phyloP scores from a whole-genome alignment of 2,797 vertebrate species.

The Channallabes apus region DNA sequence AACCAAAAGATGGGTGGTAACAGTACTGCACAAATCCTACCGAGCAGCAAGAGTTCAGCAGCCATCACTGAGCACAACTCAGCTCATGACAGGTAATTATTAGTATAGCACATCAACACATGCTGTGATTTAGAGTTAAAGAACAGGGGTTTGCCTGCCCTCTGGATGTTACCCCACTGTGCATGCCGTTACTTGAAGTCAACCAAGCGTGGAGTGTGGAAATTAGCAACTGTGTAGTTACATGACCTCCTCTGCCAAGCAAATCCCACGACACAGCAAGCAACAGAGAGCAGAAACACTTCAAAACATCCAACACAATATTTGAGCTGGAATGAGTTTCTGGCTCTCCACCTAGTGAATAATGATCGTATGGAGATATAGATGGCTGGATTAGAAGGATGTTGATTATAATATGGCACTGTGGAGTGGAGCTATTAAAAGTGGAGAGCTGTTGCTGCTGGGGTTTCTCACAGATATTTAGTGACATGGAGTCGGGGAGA shows the following conservation, averaged over 20 bases:
- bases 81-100: conserved; percentile 54
- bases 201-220: conserved; percentile 70
- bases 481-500: conserved; percentile 56
- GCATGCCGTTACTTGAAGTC: conserved; percentile 76
- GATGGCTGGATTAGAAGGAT: conserved; percentile 49
- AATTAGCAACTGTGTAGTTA: conserved; percentile 69
- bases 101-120: conserved; percentile 56
- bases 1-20: not conserved
- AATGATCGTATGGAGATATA: conserved; percentile 52
- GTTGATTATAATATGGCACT: conserved; percentile 54
- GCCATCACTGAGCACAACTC: conserved; percentile 33
- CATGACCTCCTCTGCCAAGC: conserved; percentile 68
- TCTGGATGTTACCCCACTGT: conserved; percentile 69
- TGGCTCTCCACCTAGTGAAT: conserved; percentile 42
- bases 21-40: not conserved
- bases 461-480: conserved; percentile 70
- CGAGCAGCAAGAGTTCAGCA: conserved; percentile 5
- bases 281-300: conserved; percentile 67
- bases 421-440: conserved; percentile 55
- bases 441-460: conserved; percentile 49
- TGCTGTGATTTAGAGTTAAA: conserved; percentile 67
- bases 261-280: conserved; percentile 75
- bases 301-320: conserved; percentile 53
- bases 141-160: conserved; percentile 67
- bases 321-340: conserved; percentile 32